These are phyloP conservation scores for Tenthredo amoena DNA, from an alignment of 2,888 invertebrate genomes.

Conservation along the genomic window DNA sequence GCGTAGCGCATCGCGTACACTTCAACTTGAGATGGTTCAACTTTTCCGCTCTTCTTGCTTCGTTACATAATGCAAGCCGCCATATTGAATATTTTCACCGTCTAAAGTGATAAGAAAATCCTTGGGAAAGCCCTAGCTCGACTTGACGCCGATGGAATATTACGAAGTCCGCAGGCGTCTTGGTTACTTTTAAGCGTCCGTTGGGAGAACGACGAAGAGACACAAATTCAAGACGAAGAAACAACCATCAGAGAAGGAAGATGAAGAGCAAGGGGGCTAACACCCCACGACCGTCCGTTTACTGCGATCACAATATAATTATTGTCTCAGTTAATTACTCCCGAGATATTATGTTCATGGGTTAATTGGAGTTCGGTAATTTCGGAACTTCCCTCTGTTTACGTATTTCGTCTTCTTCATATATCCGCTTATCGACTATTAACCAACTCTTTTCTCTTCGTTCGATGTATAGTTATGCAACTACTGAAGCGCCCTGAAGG, in stretches of 20 bases:
- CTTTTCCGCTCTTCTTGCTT: conserved; percentile 36
- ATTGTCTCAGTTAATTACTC: conserved; percentile 25
- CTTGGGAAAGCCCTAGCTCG: conserved; percentile 64
- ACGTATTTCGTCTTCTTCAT: neutral
- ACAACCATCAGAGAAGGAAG: neutral
- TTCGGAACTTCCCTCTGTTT: neutral
- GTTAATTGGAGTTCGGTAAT: conserved; percentile 19
- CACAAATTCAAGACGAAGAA: neutral
- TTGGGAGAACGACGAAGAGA: conserved; percentile 22
- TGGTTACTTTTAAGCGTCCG: conserved; percentile 46
- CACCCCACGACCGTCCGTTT: neutral
- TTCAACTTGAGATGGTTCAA: conserved; percentile 42
- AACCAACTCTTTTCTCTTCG: neutral
- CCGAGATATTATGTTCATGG: conserved; percentile 5
- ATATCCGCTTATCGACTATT: neutral
- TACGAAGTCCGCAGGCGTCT: conserved; percentile 51
- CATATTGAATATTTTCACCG: conserved; percentile 73
- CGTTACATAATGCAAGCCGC: conserved; percentile 73
- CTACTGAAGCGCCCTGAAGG: neutral
- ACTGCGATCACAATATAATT: neutral
- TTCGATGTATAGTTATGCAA: neutral
- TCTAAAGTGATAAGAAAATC: conserved; percentile 74
- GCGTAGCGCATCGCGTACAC: conserved; percentile 37
- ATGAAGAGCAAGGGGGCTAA: neutral
- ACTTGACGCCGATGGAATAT: conserved; percentile 68